Base-by-base conservation (phyloP, 2,888 invertebrate genomes). In the Drosophila lutescens region DNA sequence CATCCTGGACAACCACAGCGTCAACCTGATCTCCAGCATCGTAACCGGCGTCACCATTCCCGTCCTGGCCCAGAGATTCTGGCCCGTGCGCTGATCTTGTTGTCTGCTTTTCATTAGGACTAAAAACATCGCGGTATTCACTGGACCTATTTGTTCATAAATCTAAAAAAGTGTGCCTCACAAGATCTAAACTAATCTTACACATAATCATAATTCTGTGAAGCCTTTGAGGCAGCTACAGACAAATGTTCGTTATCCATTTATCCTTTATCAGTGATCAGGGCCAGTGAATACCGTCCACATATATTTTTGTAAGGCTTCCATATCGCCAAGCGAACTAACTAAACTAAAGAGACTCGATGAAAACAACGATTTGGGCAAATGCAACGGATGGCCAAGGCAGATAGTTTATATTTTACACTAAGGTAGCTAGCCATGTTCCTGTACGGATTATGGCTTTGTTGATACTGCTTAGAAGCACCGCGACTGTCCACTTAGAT, bases 1-100 rank as follows among this genome's bases (percentile, higher is more conserved):
- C 78, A 92, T 97, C 54, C 91, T 98, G 46, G 97, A 97, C 90
- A 98, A 98, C 91, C 96, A 98, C 89, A 95, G 96, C 89, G 97
- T 98, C 0, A 98, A 98, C 92, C 93, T 98, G 46, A 93, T 98
- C 66, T 95, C 97, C 0, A 96, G 95, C 66, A 94, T 97, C 56
- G 91, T 96, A 9, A 96, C 95, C 81, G 96, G 95, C 1, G 91
- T 97, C 1, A 91, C 95, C 6, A 93, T 96, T 86, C 96, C 97
- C 12, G 93, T 94, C 77, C 82, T 96, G 32, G 94, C 94, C 2
- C 92, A 94, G 61, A 89, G 92, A 63, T 90, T 93, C 62, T 95
- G 94, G 94, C 93, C 94, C 4, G 90, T 88, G 57, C 79, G 87
- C 34, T 91, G 67, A 75, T 15, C 10, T 26, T 43, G 34, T 44